Base-by-base conservation (phyloP, 2,113 vertebrate genomes). In the Scomber colias region DNA sequence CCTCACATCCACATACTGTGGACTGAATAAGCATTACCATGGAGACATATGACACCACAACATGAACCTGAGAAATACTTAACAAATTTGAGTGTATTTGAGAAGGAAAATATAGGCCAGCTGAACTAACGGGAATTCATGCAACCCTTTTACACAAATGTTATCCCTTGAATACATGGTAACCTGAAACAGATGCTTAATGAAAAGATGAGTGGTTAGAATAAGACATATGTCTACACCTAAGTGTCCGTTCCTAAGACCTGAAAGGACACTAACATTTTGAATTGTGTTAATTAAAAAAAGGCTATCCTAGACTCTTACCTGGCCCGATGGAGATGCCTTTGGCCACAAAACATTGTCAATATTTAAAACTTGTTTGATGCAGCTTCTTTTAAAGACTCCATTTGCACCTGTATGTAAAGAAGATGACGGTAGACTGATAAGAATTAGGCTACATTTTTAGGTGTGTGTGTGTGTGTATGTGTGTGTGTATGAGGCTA, bases 361-460 rank as follows among this genome's bases (percentile, higher is more conserved):
- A 54, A 6, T 44, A 59, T 46, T 27, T 57, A 49, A 75, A 76
- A 71, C 70, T n/a, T 11, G 59, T 81, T 57, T 71, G 11, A 72
- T 48, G 66, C 62, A 49, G 67, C 63, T 16, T 0, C 30, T 73
- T 40, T 11, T 54, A 12, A 16, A 7, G 35, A 53, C 60, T 59
- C 0, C 3, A 68, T 79, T 73, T 76, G 24, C 64, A 74, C 31
- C 79, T 80, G n/a, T 71, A 83, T 77, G 85, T 62, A 63, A 31
- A 63, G 46, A 63, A 76, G 76, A 87, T 81, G 64, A 71, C 46
- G 71, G 11, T 24, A 2, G 10, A 68, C 30, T 72, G 83, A 88
- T 85, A 78, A 86, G 66, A 24, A 46, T 31, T 71, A 14, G 24
- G 24, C 24, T 27, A 2, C 31, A 62, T 48, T 27, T 10, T 55